Conservation (phyloP, 1,140 invertebrate species). For the Philopotamus ludificatus region DNA sequence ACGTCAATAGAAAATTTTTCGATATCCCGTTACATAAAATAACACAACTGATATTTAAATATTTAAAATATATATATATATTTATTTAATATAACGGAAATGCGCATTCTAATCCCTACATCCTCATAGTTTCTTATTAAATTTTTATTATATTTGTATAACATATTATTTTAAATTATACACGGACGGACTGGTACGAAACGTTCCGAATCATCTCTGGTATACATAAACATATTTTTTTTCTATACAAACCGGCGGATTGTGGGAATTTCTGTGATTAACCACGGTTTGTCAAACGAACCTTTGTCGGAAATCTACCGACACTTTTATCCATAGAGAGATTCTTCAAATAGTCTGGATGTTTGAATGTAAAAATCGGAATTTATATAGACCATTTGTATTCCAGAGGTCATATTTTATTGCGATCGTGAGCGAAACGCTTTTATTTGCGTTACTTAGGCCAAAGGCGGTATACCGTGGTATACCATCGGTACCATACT, state of each 20-base stretch:
- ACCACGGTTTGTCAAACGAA: constrained; percentile 20
- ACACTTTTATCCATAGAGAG: background rate
- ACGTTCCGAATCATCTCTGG: background rate
- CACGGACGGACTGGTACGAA: constrained; percentile 22
- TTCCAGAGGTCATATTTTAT: background rate
- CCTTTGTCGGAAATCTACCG: constrained; percentile 30
- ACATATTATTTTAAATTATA: constrained; percentile 39
- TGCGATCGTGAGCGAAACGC: constrained; percentile 21
- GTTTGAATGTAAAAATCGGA: too few species aligned
- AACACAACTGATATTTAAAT: too few species aligned
- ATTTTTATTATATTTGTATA: constrained; percentile 37
- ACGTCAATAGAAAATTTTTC: too few species aligned
- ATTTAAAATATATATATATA: too few species aligned
- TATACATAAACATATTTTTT: background rate
- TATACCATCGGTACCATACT: background rate
- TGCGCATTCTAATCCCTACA: background rate
- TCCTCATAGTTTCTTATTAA: too few species aligned
- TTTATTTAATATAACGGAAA: too few species aligned
- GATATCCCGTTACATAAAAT: too few species aligned
- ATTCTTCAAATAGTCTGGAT: background rate
- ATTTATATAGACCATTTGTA: background rate
- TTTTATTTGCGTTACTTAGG: constrained; percentile 4
- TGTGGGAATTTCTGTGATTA: constrained; percentile 33
- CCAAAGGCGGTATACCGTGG: constrained; percentile 3
- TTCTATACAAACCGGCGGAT: constrained; percentile 7